A percentile compares a stretch with the other conserved stretches of the same genome.
Conservation (phyloP, 2,888 invertebrate genomes). For the Halictus quadricinctus region DNA sequence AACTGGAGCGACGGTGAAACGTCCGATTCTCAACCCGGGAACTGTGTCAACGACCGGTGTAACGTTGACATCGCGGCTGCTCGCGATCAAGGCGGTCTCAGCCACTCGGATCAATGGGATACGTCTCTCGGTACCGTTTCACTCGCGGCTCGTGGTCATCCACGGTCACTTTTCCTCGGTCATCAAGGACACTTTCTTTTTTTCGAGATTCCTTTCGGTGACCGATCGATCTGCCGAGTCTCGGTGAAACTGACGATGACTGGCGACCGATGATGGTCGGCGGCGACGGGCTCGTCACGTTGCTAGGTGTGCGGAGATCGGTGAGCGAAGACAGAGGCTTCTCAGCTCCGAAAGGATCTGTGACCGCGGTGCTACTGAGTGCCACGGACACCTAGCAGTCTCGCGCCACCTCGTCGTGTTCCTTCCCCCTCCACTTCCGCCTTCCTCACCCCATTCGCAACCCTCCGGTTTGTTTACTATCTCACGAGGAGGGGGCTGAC, state of each 20-base stretch:
- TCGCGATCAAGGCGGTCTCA: constrained; percentile 26
- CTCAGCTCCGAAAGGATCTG: constrained; percentile 55
- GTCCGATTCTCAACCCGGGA: constrained; percentile 43
- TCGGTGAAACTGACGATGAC: not conserved
- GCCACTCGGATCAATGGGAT: constrained; percentile 8
- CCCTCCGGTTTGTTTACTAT: constrained; percentile 60
- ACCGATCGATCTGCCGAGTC: too few relatives aligned
- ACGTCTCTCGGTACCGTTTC: not conserved
- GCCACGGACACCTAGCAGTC: constrained; percentile 52
- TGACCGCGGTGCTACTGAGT: constrained; percentile 54
- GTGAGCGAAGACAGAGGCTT: constrained; percentile 5
- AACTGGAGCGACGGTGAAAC: constrained; percentile 34
- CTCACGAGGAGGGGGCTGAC: constrained; percentile 12
- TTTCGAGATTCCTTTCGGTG: not conserved
- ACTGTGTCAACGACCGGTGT: constrained; percentile 54
- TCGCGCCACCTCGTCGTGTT: constrained; percentile 48
- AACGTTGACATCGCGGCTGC: constrained; percentile 48
- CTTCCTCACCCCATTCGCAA: constrained; percentile 38
- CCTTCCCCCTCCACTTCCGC: constrained; percentile 36
- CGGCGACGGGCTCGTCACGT: not conserved
- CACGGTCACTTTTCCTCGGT: not conserved
- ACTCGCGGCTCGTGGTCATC: not conserved
- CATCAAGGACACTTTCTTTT: not conserved
- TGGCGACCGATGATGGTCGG: not conserved
- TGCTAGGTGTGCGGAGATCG: not conserved